phyloP scores from a whole-genome alignment of 1,140 invertebrate species.

The Pemphigus obesinymphae region DNA sequence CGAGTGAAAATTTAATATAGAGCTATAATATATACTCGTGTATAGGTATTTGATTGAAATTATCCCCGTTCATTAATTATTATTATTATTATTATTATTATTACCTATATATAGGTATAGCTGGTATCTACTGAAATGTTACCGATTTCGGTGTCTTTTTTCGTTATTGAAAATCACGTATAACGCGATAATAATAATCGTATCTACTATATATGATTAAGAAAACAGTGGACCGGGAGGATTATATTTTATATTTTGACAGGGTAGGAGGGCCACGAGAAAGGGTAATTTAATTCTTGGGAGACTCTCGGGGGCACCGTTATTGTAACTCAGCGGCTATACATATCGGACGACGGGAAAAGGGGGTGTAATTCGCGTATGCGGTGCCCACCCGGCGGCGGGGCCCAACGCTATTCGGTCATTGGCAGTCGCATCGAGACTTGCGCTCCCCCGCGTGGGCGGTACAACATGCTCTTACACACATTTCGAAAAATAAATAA shows the following conservation, averaged over 20 bases:
- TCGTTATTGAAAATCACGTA: no score
- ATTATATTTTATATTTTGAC: not conserved
- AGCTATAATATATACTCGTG: no score
- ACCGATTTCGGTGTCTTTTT: no score
- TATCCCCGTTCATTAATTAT: no score
- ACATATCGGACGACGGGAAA: not conserved
- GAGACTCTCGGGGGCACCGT: not conserved
- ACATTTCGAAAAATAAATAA: conserved; percentile 5
- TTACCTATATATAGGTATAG: no score
- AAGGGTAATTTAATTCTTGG: conserved; percentile 11
- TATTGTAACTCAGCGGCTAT: not conserved
- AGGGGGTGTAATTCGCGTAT: not conserved
- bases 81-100: no score
- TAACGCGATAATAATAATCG: not conserved
- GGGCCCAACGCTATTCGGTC: conserved; percentile 32
- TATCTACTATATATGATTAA: not conserved
- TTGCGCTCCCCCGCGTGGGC: conserved; percentile 20
- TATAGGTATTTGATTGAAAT: no score
- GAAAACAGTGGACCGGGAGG: no score
- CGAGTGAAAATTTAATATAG: no score
- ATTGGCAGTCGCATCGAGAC: conserved; percentile 38
- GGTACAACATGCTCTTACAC: not conserved
- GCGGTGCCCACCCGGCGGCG: conserved; percentile 17
- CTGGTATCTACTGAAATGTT: no score
- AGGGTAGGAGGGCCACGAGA: not conserved